A percentile compares a stretch with the other conserved stretches of the same genome.
Conservation (phyloP, 1,140 invertebrate species). For the Euwallacea fornicatus region DNA sequence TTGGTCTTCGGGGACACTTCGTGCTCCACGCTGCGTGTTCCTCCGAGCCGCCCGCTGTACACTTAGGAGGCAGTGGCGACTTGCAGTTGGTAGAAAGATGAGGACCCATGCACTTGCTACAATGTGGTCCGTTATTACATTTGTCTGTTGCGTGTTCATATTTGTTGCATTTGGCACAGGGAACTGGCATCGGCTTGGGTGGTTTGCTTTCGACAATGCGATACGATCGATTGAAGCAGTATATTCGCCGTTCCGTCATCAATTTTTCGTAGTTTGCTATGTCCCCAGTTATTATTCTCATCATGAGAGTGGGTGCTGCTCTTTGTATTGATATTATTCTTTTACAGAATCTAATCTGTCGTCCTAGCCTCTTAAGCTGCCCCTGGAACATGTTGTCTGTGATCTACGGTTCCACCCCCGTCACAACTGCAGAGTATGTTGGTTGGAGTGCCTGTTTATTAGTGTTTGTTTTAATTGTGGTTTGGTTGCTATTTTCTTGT, state of each 20-base stretch:
- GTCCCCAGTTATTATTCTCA: background rate
- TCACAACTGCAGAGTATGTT: background rate
- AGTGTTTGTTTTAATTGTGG: background rate
- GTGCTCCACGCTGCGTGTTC: background rate
- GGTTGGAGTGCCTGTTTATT: background rate
- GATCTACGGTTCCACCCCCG: background rate
- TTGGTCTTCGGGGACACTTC: background rate
- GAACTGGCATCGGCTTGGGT: background rate
- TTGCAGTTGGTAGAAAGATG: background rate
- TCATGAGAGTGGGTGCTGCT: background rate
- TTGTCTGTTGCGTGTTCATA: background rate
- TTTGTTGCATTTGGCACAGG: background rate
- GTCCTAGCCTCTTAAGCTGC: background rate
- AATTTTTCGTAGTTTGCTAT: background rate
- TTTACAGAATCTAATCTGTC: background rate
- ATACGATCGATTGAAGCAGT: background rate
- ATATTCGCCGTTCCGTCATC: background rate
- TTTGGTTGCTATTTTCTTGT: background rate
- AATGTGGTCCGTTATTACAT: background rate
- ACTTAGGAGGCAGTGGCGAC: background rate
- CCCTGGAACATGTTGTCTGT: background rate
- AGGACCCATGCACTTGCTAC: background rate
- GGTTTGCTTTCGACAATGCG: background rate
- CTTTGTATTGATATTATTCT: background rate
- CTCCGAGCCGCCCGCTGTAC: background rate